phyloP scores from a whole-genome alignment of 2,113 vertebrate genomes.

The Saccopteryx bilineata region DNA sequence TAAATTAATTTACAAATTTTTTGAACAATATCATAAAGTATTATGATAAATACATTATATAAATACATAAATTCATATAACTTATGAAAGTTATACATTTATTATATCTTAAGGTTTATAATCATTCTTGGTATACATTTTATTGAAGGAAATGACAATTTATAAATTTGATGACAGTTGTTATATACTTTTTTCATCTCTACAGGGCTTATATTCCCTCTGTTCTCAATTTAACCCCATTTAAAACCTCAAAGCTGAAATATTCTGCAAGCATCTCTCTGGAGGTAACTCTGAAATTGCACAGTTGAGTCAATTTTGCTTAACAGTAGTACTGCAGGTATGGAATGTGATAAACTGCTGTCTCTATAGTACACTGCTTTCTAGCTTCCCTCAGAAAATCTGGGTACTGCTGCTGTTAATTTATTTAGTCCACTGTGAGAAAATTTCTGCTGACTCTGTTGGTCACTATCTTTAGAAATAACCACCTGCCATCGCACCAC shows the following conservation, averaged over 20 bases:
- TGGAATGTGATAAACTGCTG: neutral
- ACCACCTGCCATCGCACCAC: no score
- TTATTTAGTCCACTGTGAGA: neutral
- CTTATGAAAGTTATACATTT: neutral
- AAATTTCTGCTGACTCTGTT: neutral
- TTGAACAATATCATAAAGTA: neutral
- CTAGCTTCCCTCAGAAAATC: neutral
- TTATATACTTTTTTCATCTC: neutral
- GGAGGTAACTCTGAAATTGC: neutral
- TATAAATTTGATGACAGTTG: neutral
- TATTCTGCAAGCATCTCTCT: neutral
- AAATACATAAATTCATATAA: no score
- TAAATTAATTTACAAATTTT: neutral
- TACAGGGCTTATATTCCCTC: neutral
- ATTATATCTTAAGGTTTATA: neutral
- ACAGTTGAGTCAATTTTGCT: neutral
- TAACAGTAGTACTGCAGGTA: neutral
- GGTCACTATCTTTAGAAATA: neutral
- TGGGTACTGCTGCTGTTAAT: neutral
- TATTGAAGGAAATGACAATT: neutral
- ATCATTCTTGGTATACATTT: neutral
- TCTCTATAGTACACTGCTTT: neutral
- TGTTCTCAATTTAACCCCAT: neutral
- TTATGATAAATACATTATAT: no score
- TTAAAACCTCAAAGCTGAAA: neutral